These are phyloP conservation scores for Asteroscopus sphinx DNA, from an alignment of 2,888 invertebrate genomes.

Conservation along the genomic window DNA sequence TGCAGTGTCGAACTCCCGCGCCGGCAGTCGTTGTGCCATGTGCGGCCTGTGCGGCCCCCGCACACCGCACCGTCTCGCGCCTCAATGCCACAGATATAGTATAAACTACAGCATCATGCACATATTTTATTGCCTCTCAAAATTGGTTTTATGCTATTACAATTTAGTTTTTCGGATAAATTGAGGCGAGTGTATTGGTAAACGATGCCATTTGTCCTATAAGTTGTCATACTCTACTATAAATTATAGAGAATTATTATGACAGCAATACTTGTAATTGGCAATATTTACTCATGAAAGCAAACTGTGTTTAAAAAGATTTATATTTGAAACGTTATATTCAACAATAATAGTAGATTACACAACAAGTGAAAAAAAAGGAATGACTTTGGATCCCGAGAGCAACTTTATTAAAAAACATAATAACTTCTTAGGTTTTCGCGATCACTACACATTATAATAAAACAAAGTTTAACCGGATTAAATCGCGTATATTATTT, in stretches of 20 bases:
- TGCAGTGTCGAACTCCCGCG: constrained; percentile 74
- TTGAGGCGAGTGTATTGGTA: constrained; percentile 42
- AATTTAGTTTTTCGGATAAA: constrained; percentile 53
- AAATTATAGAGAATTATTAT: constrained; percentile 7
- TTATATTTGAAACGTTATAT: neutral
- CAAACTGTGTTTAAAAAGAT: constrained; percentile 3
- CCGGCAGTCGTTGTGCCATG: constrained; percentile 79
- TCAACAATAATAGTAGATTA: constrained; percentile 13
- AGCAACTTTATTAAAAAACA: too few relatives aligned
- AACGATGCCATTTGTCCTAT: constrained; percentile 17
- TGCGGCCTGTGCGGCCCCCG: constrained; percentile 50
- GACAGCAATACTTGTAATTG: constrained; percentile 10
- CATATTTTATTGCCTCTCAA: constrained; percentile 63
- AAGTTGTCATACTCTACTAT: constrained; percentile 7
- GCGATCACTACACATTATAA: too few relatives aligned
- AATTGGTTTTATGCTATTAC: constrained; percentile 60
- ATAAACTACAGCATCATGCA: constrained; percentile 46
- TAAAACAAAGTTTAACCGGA: too few relatives aligned
- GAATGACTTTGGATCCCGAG: too few relatives aligned
- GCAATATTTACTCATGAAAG: constrained; percentile 1
- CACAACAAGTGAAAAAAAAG: too few relatives aligned
- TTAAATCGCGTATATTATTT: too few relatives aligned
- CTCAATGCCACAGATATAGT: constrained; percentile 31
- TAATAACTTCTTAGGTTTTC: too few relatives aligned
- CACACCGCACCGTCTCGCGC: constrained; percentile 14